These are phyloP conservation scores for Anthoscopus minutus DNA, from an alignment of 2,113 vertebrate genomes.

Conservation along the genomic window DNA sequence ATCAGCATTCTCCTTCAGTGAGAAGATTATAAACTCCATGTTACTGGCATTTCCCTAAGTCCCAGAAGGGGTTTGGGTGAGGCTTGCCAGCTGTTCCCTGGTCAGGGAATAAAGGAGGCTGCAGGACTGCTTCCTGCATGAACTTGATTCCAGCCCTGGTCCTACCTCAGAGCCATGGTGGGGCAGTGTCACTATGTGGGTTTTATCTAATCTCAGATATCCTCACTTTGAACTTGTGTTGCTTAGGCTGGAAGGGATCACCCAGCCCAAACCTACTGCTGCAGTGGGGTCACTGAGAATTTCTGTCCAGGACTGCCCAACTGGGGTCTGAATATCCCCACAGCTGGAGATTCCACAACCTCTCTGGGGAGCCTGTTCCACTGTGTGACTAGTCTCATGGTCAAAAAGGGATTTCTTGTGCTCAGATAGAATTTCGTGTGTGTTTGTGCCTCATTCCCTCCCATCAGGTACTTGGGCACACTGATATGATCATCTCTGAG, in stretches of 20 bases:
- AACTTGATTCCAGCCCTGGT: background rate
- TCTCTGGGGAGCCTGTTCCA: background rate
- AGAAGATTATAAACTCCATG: background rate
- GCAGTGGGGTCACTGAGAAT: background rate
- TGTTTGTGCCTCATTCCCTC: background rate
- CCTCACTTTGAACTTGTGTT: background rate
- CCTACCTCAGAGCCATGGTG: background rate
- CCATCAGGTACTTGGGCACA: background rate
- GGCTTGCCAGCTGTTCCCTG: background rate
- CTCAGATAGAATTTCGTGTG: background rate
- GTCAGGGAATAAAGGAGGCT: background rate
- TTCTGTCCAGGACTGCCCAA: too few relatives aligned
- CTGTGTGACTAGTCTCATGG: background rate
- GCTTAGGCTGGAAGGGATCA: background rate
- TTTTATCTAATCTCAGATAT: background rate
- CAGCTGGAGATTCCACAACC: background rate
- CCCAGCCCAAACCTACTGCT: background rate
- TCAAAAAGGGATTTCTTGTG: background rate
- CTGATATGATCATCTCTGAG: background rate
- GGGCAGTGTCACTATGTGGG: rapidly evolving
- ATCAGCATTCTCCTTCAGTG: background rate
- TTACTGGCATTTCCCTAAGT: background rate
- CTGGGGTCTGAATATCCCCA: background rate
- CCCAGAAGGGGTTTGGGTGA: background rate
- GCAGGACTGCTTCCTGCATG: background rate